Evolutionary conservation across 2,113 vertebrate species (phyloP).

Genomic region (Chrysochloris asiatica): DNA sequence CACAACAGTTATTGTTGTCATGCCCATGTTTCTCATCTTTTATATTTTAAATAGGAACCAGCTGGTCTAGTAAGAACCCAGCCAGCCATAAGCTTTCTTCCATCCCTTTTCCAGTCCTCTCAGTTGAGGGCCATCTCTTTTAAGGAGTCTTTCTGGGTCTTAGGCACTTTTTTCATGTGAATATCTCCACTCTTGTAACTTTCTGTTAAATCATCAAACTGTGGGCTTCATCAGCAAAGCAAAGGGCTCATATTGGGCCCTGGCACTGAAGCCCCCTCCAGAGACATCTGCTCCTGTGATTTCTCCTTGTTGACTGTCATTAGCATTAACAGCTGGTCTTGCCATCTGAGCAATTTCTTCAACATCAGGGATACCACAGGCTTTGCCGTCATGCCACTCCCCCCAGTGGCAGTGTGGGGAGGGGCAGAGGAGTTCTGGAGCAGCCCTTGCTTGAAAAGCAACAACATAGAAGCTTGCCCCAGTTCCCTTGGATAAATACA

Average conservation of each 20-base stretch:
- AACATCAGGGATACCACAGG: background rate
- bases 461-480: background rate
- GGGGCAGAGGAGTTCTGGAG: background rate
- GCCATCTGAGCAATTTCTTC: constrained; percentile 38
- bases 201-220: background rate
- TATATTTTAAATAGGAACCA: constrained; percentile 70
- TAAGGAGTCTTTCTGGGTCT: background rate
- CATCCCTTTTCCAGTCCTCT: background rate
- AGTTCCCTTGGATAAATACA: background rate
- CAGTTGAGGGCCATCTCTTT: background rate
- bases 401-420: background rate
- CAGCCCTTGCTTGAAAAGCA: background rate
- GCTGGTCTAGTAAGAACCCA: constrained; percentile 55
- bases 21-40: constrained; percentile 63
- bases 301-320: constrained; percentile 49
- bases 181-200: constrained; percentile 11
- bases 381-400: background rate
- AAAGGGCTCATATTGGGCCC: background rate
- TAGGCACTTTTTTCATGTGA: constrained; percentile 35
- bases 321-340: constrained; percentile 33
- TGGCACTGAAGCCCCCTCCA: background rate
- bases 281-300: constrained; percentile 54
- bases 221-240: background rate
- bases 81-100: constrained; percentile 16
- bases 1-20: constrained; percentile 66